Base-by-base conservation (phyloP, 2,888 invertebrate species). In the Acronicta alni region DNA sequence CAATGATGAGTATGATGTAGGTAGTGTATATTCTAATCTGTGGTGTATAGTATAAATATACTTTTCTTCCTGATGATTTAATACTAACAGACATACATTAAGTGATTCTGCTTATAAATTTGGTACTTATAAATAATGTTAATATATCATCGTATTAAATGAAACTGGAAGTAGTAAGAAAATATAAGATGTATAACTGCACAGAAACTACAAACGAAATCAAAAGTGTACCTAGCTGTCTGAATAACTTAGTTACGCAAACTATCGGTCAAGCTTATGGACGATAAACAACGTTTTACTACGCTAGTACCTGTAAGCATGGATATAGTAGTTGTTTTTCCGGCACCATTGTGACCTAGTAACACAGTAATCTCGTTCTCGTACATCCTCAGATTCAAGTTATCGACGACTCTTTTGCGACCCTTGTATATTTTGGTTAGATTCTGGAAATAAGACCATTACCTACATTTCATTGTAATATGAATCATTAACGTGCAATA, bases 291-390 rank as follows among this genome's bases (percentile, higher is more conserved):
- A 35, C 7, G 35, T 35, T 6, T 35, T 35, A 35, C 35, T 35
- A 32, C 7, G 6, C 35, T 35, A 35, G 35, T 35, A 35, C 96
- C 98, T 56, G 98, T 98, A 44, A 99, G 91, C 96, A 99, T 98
- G 0, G 98, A 98, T 95, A 99, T 98, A 0, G 98, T 98, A 0
- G 99, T 98, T 0, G 98, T 98, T 94, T 99, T 99, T 14, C 98
- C 98, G 43, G 98, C 98, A 8, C 99, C 98, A 82, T 98, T 98
- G 82, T 95, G 94, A 41, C 94, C 95, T 56, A 95, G 79, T 70
- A 95, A 83, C 58, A 97, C 98, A 3, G 98, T 98, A 67, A 98
- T 98, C 92, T 99, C 98, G 72, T 97, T 97, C 86, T 97, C 97
- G 84, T 97, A 98, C 96, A 99, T 96, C 83, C 97, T 97, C 58